phyloP scores from a whole-genome alignment of 2,113 vertebrate genomes.

The Oenanthe oenanthe region DNA sequence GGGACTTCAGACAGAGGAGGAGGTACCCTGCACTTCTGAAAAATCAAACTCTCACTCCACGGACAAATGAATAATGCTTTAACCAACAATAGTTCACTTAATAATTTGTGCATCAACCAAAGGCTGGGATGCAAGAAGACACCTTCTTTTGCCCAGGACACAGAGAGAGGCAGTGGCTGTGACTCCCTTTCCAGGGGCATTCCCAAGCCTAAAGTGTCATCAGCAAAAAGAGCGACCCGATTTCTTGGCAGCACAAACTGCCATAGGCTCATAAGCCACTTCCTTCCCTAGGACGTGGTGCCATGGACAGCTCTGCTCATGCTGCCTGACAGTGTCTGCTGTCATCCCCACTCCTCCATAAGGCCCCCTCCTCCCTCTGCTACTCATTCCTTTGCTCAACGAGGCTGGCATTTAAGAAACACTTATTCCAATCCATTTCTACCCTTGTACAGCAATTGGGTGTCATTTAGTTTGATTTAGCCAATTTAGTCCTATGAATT shows the following conservation, averaged over 20 bases:
- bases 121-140: neutral
- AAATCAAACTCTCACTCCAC: neutral
- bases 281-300: neutral
- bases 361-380: conserved; percentile 15
- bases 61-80: neutral
- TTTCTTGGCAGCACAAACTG: conserved; percentile 18
- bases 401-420: conserved; percentile 70
- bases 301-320: neutral
- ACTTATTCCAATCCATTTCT: conserved; percentile 73
- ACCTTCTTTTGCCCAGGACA: neutral
- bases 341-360: neutral
- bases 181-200: neutral
- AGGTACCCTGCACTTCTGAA: neutral
- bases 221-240: neutral
- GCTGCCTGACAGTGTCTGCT: neutral
- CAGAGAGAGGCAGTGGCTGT: neutral
- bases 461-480: conserved; percentile 76
- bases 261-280: neutral
- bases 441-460: conserved; percentile 66
- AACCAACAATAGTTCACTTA: neutral
- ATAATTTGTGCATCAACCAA: neutral
- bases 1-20: neutral
- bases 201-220: neutral
- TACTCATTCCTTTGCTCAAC: conserved; percentile 32
- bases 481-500: conserved; percentile 73